Base-by-base conservation (phyloP, 2,113 vertebrate genomes). In the Xenopus laevis region DNA sequence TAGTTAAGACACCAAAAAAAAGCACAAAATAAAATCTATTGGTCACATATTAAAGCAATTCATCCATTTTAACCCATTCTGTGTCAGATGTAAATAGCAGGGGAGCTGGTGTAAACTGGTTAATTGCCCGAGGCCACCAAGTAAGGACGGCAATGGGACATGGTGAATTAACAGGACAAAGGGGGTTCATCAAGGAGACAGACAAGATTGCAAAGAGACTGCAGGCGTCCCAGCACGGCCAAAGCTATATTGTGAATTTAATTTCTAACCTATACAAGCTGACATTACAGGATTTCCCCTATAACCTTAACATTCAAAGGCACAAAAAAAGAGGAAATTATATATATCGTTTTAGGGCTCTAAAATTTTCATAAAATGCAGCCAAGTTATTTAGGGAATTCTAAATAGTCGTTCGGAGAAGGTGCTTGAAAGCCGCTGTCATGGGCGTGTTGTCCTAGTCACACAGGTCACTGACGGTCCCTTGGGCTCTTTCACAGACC, bases 191-290 rank as follows among this genome's bases (percentile, higher is more conserved):
- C 66, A 75, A 68, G 65, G 45, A 50, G 50, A 61, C 46, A 30
- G 72, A 27, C 33, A n/a, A 75, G 65, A 75, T 68, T 75, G 72
- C 65, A 13, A 11, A 66, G 66, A 75, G 73, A 69, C 73, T 11
- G 44, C 58, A 4, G 73, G 2, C 10, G 65, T 75, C 72, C 65
- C 72, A 33, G 72, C 44, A 40, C 65, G 53, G 46, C 46, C 65
- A 21, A 9, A 8, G 72, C 65, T 75, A 69, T 53, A 69, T 68
- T 75, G 65, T 68, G 65, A 63, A 75, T 62, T 62, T 75, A 62
- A 75, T 74, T 74, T 68, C 59, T 5, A 40, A 2, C 57, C 57
- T 68, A 68, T 74, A 69, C 65, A 44, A 74, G 72, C 57, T 74
- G 72, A 74, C 65, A 74, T 74, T 68, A 68, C 57, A 55, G 58